A percentile compares a stretch with the other conserved stretches of the same genome.
Conservation (phyloP, 2,888 invertebrate genomes). For the Rutpela maculata region DNA sequence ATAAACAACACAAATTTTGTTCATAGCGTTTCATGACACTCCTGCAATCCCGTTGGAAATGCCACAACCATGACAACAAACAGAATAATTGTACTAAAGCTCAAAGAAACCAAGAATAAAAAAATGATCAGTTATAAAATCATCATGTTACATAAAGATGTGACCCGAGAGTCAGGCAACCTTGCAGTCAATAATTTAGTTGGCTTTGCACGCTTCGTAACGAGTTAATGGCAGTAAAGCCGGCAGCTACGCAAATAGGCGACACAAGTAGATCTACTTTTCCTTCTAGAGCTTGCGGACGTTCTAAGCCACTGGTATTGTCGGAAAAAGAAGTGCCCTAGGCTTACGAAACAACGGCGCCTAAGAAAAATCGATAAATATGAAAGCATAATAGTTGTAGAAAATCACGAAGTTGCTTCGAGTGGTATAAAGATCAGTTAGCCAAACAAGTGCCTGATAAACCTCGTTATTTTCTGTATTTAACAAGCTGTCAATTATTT, state of each 20-base stretch:
- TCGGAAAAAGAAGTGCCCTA: not conserved
- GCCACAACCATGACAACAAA: conserved; percentile 23
- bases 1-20: not conserved
- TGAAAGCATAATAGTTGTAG: not conserved
- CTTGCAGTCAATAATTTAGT: conserved; percentile 33
- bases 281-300: conserved; percentile 1
- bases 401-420: not conserved
- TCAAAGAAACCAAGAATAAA: conserved; percentile 1
- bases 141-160: conserved; percentile 25
- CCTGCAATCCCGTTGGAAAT: conserved; percentile 18
- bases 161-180: conserved; percentile 28
- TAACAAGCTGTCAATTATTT: not conserved
- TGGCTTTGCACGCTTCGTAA: conserved; percentile 27
- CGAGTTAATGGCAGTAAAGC: conserved; percentile 18
- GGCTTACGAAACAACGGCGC: not conserved
- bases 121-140: conserved; percentile 5
- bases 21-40: not conserved
- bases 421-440: not conserved
- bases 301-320: conserved; percentile 19
- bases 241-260: conserved; percentile 31
- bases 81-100: conserved; percentile 19
- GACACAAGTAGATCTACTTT: conserved; percentile 13
- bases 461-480: not conserved
- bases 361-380: not conserved
- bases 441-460: not conserved